Percentiles rank a stretch among this genome's conserved stretches.
These are phyloP conservation scores for Neopipo cinnamomea DNA, from an alignment of 2,113 vertebrate species.

Conservation along the genomic window DNA sequence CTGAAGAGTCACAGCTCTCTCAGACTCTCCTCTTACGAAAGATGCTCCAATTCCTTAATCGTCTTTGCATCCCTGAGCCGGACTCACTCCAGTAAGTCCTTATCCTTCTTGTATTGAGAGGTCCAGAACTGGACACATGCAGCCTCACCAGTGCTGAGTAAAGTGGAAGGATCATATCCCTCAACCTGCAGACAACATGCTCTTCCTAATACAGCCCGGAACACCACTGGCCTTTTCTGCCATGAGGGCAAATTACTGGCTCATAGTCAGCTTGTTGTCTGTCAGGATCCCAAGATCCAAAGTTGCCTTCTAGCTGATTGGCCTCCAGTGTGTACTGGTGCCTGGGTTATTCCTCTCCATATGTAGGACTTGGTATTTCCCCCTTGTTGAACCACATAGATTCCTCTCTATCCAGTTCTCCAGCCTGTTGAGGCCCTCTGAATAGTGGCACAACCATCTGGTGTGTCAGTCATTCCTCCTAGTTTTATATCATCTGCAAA, in stretches of 20 bases:
- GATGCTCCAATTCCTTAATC: too few species aligned
- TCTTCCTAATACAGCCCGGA: not conserved
- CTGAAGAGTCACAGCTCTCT: not conserved
- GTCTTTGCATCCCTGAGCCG: not conserved
- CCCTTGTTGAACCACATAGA: not conserved
- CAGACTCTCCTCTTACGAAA: not conserved
- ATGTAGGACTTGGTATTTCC: not conserved
- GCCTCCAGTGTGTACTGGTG: too few species aligned
- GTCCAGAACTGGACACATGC: not conserved
- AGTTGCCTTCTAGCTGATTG: not conserved
- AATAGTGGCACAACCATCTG: not conserved
- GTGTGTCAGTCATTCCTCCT: not conserved
- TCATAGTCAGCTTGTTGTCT: not conserved
- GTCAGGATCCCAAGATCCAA: not conserved
- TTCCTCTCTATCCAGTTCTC: not conserved
- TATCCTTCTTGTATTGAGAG: not conserved
- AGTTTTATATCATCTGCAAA: not conserved
- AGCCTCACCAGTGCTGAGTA: not conserved
- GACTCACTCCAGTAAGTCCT: not conserved
- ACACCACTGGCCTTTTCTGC: not conserved
- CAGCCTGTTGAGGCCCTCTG: not conserved
- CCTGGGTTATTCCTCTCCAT: not conserved
- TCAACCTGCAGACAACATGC: not conserved
- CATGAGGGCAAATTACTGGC: not conserved
- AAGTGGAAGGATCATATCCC: not conserved